A percentile compares a stretch with the other conserved stretches of the same genome.
These are phyloP conservation scores for Larimichthys crocea DNA, from an alignment of 2,113 vertebrate genomes.

Conservation along the genomic window DNA sequence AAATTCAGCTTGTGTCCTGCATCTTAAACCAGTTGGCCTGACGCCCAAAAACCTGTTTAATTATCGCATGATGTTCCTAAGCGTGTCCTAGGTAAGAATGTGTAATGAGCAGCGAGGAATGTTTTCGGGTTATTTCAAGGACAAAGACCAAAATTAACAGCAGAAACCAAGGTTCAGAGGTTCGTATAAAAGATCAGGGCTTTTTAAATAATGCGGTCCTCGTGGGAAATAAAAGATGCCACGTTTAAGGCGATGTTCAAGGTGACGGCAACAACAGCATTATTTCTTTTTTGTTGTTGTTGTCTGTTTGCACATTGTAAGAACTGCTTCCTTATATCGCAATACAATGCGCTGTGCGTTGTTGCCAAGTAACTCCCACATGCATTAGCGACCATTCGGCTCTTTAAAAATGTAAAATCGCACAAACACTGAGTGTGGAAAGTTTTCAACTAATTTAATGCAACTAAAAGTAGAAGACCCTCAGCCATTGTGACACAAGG, in stretches of 20 bases:
- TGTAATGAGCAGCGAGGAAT: not conserved
- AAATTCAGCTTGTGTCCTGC: not conserved
- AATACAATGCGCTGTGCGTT: not conserved
- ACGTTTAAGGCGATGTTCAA: not conserved
- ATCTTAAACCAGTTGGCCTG: not conserved
- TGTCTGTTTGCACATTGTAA: not conserved
- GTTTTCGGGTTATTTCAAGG: conserved; percentile 30
- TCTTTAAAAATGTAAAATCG: not conserved
- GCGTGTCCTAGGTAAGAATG: conserved; percentile 17
- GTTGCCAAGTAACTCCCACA: not conserved
- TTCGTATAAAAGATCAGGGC: not conserved
- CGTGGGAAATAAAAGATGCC: conserved; percentile 19
- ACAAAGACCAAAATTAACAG: conserved; percentile 12
- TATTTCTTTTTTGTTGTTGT: not conserved
- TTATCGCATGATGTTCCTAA: conserved; percentile 4
- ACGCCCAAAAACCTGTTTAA: not conserved
- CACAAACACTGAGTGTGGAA: not conserved
- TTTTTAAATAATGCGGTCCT: conserved; percentile 6
- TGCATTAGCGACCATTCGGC: not conserved
- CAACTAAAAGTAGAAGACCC: not conserved
- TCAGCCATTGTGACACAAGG: not conserved
- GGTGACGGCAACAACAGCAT: not conserved
- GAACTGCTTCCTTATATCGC: not conserved
- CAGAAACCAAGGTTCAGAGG: not conserved
- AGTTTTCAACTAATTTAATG: not conserved